Base-by-base conservation (phyloP, 2,797 vertebrate genomes). In the Sebastes kiyomatsui region DNA sequence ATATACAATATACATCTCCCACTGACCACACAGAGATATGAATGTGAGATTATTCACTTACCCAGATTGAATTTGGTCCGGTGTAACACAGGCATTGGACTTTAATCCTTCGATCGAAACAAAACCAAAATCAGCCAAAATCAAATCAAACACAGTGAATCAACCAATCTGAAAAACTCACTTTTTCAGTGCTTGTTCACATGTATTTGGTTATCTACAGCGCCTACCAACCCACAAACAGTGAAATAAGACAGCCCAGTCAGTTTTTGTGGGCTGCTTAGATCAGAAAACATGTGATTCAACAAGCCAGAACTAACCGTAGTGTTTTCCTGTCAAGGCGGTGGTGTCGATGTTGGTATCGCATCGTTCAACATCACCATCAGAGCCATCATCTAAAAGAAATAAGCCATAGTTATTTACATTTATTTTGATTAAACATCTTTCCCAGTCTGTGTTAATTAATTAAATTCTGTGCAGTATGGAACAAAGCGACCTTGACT, bases 81-180 rank as follows among this genome's bases (percentile, higher is more conserved):
- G 93, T 65, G 88, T 90, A 38, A 87, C 94, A 18, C 92, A 95
- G 81, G 86, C 38, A 81, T 83, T 93, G 89, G 20, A 20, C 82
- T 95, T 95, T 42, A 92, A 84, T 67, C 88, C 96, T 97, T 85
- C 66, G 89, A 92, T 22, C 16, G 38, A 76, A 76, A 38, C 10
- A 33, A 54, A 61, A 67, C 22, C 35, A 46, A 46, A 46, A 46
- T 46, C 42, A 55, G 3, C 1, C 20, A 49, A 67, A 46, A 72
- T 18, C 7, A 52, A 35, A 49, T 52, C 23, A 73, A 7, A 49
- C 7, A 61, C 22, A 73, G 12, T 25, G 49, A 46, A 32, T 28
- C 7, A 73, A n/a, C 20, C 22, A 55, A 42, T 28, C 12, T 25
- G 11, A 52, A 75, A 22, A 32, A 38, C 49, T 52, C 20, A 0